Percentiles rank a stretch among this genome's conserved stretches.
These are phyloP conservation scores for Hypomesus transpacificus DNA, from an alignment of 2,113 vertebrate species.

Conservation along the genomic window DNA sequence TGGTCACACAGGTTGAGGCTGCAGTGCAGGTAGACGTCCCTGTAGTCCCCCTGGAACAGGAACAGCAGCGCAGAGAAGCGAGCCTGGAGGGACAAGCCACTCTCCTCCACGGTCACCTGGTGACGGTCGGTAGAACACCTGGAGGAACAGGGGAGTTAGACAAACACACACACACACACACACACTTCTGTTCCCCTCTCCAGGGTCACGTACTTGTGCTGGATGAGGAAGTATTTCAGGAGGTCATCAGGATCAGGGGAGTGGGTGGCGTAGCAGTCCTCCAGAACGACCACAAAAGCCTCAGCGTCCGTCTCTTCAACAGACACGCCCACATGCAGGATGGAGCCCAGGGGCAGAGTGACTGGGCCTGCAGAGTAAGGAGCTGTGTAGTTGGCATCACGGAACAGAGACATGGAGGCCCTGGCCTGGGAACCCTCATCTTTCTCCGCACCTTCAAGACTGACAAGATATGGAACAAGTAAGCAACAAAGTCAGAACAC, in stretches of 20 bases:
- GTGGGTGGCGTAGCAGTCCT: conserved; percentile 55
- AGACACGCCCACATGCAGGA: conserved; percentile 49
- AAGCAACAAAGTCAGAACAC: no score
- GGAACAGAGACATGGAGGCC: conserved; percentile 55
- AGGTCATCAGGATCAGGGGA: conserved; percentile 27
- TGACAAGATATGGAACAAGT: no score
- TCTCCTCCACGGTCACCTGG: conserved; percentile 51
- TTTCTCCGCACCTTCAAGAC: conserved; percentile 26
- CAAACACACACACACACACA: background rate
- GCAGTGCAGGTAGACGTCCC: conserved; percentile 17
- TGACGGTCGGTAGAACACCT: conserved; percentile 51
- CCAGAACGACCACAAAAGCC: conserved; percentile 52
- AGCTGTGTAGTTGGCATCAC: conserved; percentile 32
- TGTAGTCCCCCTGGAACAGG: conserved; percentile 36
- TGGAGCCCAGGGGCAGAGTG: conserved; percentile 44
- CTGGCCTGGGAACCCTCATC: conserved; percentile 14
- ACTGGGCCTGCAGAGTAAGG: conserved; percentile 38
- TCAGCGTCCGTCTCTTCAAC: conserved; percentile 21
- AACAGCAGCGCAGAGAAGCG: conserved; percentile 32
- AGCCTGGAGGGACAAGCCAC: background rate
- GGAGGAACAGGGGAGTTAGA: background rate
- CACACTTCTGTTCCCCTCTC: background rate
- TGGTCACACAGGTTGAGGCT: conserved; percentile 1
- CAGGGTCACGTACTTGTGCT: conserved; percentile 49
- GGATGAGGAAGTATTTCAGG: conserved; percentile 45